Conservation (phyloP, 2,888 invertebrate species). For the Drosophila testacea region DNA sequence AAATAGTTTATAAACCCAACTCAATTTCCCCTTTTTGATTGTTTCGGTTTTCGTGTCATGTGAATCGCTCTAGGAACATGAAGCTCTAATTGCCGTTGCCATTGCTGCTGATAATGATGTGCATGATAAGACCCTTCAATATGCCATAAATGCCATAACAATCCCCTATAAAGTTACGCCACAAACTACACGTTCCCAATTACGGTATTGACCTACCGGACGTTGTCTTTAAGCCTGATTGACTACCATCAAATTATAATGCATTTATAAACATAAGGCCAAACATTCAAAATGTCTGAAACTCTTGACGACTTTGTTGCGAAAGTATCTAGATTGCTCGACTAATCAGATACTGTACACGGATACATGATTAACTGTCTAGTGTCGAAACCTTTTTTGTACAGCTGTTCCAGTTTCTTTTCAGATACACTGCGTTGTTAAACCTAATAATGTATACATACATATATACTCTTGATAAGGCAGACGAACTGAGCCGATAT, state of each 20-base stretch:
- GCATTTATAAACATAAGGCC: background rate
- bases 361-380: too few species aligned
- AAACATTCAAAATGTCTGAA: background rate
- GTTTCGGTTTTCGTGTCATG: conserved; percentile 38
- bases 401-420: too few species aligned
- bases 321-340: background rate
- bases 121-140: conserved; percentile 23
- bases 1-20: conserved; percentile 4
- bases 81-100: conserved; percentile 25
- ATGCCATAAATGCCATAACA: conserved; percentile 1
- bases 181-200: conserved; percentile 2
- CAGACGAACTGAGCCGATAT: too few species aligned
- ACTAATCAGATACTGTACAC: background rate
- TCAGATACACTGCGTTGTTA: too few species aligned
- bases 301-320: background rate
- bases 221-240: conserved; percentile 8
- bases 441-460: too few species aligned
- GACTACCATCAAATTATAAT: conserved; percentile 14
- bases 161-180: conserved; percentile 2
- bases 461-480: too few species aligned
- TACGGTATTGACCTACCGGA: conserved; percentile 7
- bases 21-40: conserved; percentile 8
- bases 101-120: conserved; percentile 33
- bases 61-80: conserved; percentile 34
- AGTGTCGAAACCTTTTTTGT: too few species aligned